Base-by-base conservation (phyloP, 2,888 invertebrate species). In the Philhelius pedissequus region DNA sequence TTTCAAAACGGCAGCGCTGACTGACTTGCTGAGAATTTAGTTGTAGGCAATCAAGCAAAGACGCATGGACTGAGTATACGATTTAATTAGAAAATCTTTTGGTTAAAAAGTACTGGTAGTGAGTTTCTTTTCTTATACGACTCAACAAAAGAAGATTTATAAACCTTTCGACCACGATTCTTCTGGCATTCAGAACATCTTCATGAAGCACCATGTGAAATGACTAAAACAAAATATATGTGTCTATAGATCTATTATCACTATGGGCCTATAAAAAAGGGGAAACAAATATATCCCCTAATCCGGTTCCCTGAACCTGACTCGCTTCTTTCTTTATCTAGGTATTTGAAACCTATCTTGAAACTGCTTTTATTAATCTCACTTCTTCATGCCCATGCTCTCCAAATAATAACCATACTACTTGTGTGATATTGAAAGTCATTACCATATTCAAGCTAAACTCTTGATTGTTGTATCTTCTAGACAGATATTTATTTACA, bases 231-330 rank as follows among this genome's bases (percentile, higher is more conserved):
- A n/a, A n/a, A n/a, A n/a, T n/a, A n/a, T n/a, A n/a, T n/a, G n/a
- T n/a, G n/a, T n/a, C n/a, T n/a, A n/a, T n/a, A n/a, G n/a, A n/a
- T n/a, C n/a, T n/a, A n/a, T n/a, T n/a, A n/a, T n/a, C 43, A 45
- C 11, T 20, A 2, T 38, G 38, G 22, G 7, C 22, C 48, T 48
- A n/a, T 1, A 30, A 32, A 27, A 15, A 27, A 15, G 45, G 45
- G 45, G 45, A 52, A 68, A 54, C 25, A 30, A 48, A 54, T 62
- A n/a, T 9, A 27, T 9, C 52, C 52, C 3, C 27, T 68, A 54
- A 74, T 62, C 62, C 54, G 54, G 60, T 62, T 74, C 27, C 54
- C 27, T 54, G 27, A 30, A 62, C 70, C 54, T 62, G 52, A 9
- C 43, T 20, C 4, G 62, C 22, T 25, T 15, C 25, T 27, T 25